A percentile compares a stretch with the other conserved stretches of the same genome.
Evolutionary conservation across 2,888 invertebrate species (phyloP).

Genomic region (Bugula neritina): DNA sequence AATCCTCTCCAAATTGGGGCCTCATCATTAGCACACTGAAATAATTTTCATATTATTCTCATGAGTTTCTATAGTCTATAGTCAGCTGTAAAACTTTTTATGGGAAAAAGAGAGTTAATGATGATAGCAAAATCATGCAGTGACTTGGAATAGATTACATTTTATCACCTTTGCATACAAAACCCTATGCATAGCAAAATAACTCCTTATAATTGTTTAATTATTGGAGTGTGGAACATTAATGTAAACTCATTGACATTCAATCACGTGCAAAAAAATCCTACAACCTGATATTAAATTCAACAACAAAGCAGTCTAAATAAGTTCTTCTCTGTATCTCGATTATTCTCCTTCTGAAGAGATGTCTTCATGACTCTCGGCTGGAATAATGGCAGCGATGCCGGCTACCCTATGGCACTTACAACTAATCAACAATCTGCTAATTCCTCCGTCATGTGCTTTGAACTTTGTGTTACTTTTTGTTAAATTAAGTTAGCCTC

Average conservation of each 20-base stretch:
- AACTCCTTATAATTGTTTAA: slow-evolving; percentile 21
- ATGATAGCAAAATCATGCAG: slow-evolving; percentile 24
- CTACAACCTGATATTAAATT: background rate
- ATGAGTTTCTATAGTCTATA: background rate
- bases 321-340: too few species aligned
- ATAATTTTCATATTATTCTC: slow-evolving; percentile 25
- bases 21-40: slow-evolving; percentile 10
- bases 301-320: background rate
- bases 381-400: too few species aligned
- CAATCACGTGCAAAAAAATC: slow-evolving; percentile 19
- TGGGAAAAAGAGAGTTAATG: slow-evolving; percentile 26
- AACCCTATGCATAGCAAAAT: slow-evolving; percentile 17
- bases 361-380: too few species aligned
- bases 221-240: slow-evolving; percentile 26
- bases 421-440: too few species aligned
- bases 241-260: slow-evolving; percentile 25
- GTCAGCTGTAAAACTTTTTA: slow-evolving; percentile 23
- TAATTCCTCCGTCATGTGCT: slow-evolving; percentile 1
- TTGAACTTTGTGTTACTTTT: slow-evolving; percentile 12
- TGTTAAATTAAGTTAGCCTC: slow-evolving; percentile 17
- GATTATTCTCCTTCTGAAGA: too few species aligned
- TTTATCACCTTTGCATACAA: slow-evolving; percentile 26
- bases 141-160: slow-evolving; percentile 25
- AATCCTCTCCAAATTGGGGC: background rate
- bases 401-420: too few species aligned